Base-by-base conservation (phyloP, 2,888 invertebrate species). In the Netelia fuscicornis region DNA sequence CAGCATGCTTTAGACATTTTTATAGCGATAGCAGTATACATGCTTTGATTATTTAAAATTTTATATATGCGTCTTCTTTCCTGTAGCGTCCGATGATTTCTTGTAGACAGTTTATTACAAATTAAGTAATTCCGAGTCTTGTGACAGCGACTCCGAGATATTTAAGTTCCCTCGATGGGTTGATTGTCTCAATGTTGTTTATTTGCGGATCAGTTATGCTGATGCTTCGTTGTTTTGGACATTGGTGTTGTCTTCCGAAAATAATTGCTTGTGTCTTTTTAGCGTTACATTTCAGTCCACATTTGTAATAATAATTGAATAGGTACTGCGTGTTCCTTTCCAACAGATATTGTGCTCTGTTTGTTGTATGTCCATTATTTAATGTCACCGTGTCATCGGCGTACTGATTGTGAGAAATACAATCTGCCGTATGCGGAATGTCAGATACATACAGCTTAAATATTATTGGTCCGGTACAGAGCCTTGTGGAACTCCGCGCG, bases 81-180 rank as follows among this genome's bases (percentile, higher is more conserved):
- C 8, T 48, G 48, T 48, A 48, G 9, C 8, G 48, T 13, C 48
- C 48, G 48, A 48, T 48, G 48, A 48, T 48, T 48, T 9, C 76
- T 76, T 76, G 65, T 37, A 52, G 65, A 65, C 65, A 64, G 65
- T 20, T 65, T 25, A 76, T 30, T 48, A 65, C 23, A n/a, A 65
- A 65, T 65, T 23, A 6, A 8, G 76, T 76, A 17, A 65, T 76
- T 76, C 65, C 76, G 65, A 76, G 65, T 76, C 52, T 83, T 10
- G 72, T 9, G 78, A 82, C 25, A 23, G 76, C 68, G 11, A 76
- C 70, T 70, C 56, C 67, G 13, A 81, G 58, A 58, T 81, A 75
- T n/a, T 44, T 81, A 3, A 81, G 74, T 74, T 60, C 30, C 20
- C 81, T 68, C 30, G 30, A 11, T 1, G 81, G 48, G 20, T 75